Evolutionary conservation across 2,888 invertebrate genomes (phyloP), one percentile per base, ranked within the genome.

Genomic region (Rhingia campestris): DNA sequence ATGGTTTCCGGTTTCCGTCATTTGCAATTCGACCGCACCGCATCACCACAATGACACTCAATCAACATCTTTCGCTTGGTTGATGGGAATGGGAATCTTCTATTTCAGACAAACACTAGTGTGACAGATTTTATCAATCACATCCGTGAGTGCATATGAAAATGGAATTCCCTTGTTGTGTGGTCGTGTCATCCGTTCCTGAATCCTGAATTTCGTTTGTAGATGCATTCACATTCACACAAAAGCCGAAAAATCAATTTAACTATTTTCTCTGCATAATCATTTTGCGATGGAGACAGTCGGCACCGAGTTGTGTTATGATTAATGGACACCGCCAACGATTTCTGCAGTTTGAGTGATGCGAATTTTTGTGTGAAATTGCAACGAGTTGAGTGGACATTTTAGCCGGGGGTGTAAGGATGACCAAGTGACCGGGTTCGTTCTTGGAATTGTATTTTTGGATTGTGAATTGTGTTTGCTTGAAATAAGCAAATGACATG

Each of bases 1-100:
- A 81, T 75, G 53, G 54, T 76, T 81, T 76, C 81, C 81, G 64
- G 76, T 72, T 81, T 80, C 32, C 61, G 12, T 12, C 41, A 54
- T 39, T n/a, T 33, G 45, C 53, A 51, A 37, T 45, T 10, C 9
- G 47, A 41, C 22, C 6, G 69, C 37, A 54, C 53, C 59, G 10
- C 39, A 10, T n/a, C 22, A 37, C 22, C 10, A 41, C 41, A 77
- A 75, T 45, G 66, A 61, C 56, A 37, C 64, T 76, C 76, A 76
- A 72, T 81, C 81, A 81, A 66, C 59, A 61, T 32, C 66, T 73
- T 45, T 54, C 63, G 49, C 45, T 37, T 35, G 37, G 35, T 37
- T 64, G 76, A 2, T 22, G 22, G 22, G 22, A 22, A 22, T 81
- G 81, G 76, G 81, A 81, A 81, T 66, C 43, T 64, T 12, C 22